phyloP scores from a whole-genome alignment of 2,888 invertebrate species.

The Acleris sparsana region DNA sequence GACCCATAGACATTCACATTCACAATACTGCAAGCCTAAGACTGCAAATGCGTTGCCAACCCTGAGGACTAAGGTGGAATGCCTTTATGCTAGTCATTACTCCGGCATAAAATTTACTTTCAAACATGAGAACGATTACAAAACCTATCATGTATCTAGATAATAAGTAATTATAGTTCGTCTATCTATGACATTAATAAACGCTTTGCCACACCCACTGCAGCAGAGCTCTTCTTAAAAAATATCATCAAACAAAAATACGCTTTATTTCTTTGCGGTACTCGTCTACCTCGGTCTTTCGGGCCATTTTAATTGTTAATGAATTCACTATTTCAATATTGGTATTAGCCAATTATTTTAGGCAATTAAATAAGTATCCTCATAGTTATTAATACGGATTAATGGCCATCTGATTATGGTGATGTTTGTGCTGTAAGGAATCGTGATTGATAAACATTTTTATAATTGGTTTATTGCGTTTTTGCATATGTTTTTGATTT shows the following conservation, averaged over 20 bases:
- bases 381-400: slow-evolving; percentile 6
- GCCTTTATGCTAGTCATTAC: too few relatives aligned
- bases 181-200: slow-evolving; percentile 10
- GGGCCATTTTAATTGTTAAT: background rate
- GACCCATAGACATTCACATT: too few relatives aligned
- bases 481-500: background rate
- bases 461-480: background rate
- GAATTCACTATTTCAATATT: background rate
- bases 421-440: slow-evolving; percentile 7
- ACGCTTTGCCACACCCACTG: slow-evolving; percentile 16
- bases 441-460: slow-evolving; percentile 11
- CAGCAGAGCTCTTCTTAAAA: slow-evolving; percentile 7
- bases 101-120: too few relatives aligned
- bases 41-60: too few relatives aligned
- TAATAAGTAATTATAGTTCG: slow-evolving; percentile 10
- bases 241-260: slow-evolving; percentile 9
- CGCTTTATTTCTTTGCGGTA: slow-evolving; percentile 14
- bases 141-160: background rate
- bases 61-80: too few relatives aligned
- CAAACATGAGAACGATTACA: slow-evolving; percentile 4
- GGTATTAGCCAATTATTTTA: slow-evolving; percentile 23
- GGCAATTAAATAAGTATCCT: slow-evolving; percentile 20
- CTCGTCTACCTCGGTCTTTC: background rate
- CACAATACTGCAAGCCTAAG: too few relatives aligned
- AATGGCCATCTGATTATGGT: slow-evolving; percentile 16